Percentiles rank a stretch among this genome's conserved stretches.
phyloP scores from a whole-genome alignment of 2,797 vertebrate species.

The Tadarida brasiliensis region DNA sequence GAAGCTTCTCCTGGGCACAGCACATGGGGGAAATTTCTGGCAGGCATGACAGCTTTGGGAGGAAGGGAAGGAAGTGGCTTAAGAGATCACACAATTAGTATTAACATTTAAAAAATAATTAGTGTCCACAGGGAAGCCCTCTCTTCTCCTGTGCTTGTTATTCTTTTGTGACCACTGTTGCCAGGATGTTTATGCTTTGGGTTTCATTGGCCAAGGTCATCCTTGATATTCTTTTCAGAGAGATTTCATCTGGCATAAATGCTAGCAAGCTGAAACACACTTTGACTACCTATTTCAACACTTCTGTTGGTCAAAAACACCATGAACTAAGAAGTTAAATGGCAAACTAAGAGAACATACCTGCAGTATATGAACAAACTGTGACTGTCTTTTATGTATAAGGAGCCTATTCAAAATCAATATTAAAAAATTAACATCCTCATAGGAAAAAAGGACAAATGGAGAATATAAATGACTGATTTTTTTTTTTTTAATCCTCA shows the following conservation, averaged over 20 bases:
- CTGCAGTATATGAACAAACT: not conserved
- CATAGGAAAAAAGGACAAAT: not conserved
- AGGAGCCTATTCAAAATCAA: conserved; percentile 1
- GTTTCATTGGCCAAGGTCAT: conserved; percentile 41
- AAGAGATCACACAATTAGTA: conserved; percentile 42
- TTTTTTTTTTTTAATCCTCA: not conserved
- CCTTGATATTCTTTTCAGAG: conserved; percentile 4
- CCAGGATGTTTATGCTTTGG: conserved; percentile 62
- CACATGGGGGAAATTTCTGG: not conserved
- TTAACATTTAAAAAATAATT: conserved; percentile 55
- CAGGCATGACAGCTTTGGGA: not conserved
- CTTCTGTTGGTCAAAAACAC: not conserved
- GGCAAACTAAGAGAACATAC: conserved; percentile 24
- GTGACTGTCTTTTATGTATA: not conserved
- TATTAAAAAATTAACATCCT: not conserved
- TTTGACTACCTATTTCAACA: not conserved
- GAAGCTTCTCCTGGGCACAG: not conserved
- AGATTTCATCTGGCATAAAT: not conserved
- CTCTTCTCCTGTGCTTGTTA: not conserved
- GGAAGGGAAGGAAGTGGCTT: conserved; percentile 36
- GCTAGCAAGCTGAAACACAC: not conserved
- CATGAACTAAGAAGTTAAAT: not conserved
- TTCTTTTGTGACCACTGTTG: not conserved
- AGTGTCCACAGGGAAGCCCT: conserved; percentile 27
- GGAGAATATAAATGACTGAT: not conserved